Base-by-base conservation (phyloP, 2,113 vertebrate species). In the Tragelaphus strepsiceros region DNA sequence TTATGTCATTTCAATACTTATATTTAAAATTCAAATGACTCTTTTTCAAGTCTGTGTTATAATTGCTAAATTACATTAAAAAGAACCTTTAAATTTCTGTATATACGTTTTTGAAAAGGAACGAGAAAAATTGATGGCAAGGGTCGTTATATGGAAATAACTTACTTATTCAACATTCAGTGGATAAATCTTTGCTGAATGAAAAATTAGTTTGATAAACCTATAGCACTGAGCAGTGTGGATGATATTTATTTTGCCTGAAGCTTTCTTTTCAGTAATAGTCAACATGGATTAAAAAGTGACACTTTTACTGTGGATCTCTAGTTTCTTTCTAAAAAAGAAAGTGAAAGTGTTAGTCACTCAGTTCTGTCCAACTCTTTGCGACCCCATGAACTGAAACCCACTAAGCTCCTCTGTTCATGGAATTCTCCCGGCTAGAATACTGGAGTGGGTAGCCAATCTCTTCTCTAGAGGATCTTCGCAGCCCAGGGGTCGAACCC, bases 401-500 rank as follows among this genome's bases (percentile, higher is more conserved):
- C 35, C 5, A 1, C 10, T 22, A 39, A 22, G 67, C 21, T 74
- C 67, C n/a, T 39, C 67, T 39, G 67, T 74, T 35, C 67, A 74
- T 22, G 19, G 67, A 39, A 74, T 13, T 39, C 35, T 74, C 35
- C 19, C 22, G 67, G 10, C n/a, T 22, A 13, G 67, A 35, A 39
- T 39, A 39, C 35, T 74, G 67, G n/a, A 74, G 67, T 39, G 19
- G n/a, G 67, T 22, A 74, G 67, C 67, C 67, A 71, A 21, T 39
- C 19, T 71, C 67, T 71, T 22, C 2, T 22, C 67, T 39, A 22
- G 67, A n/a, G n/a, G n/a, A 71, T 71, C n/a, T 71, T 39, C 5
- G 5, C 0, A 0, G 39, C n/a, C n/a, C 67, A 39, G 5, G n/a
- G 10, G 2, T 71, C 1, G 0, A 71, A 71, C 67, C n/a, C 0